Evolutionary conservation across 2,797 vertebrate genomes (phyloP).

Genomic region (Australoheros facetus): DNA sequence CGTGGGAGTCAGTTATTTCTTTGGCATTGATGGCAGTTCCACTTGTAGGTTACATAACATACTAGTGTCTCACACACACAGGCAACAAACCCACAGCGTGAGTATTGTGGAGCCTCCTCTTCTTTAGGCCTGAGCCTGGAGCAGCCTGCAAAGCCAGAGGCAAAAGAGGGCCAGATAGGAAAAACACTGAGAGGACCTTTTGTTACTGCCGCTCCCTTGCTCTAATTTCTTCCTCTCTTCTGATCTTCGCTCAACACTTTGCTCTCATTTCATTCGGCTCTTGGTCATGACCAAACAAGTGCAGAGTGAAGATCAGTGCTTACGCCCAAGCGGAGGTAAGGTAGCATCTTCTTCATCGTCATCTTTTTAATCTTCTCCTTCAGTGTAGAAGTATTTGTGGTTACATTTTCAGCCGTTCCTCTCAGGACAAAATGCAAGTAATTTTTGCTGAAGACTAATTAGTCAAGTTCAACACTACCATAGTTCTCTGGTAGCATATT

Average conservation of each 20-base stretch:
- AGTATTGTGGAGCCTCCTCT: slow-evolving; percentile 54
- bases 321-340: slow-evolving; percentile 43
- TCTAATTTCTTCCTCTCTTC: slow-evolving; percentile 5
- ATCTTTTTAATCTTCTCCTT: neutral
- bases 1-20: slow-evolving; percentile 39
- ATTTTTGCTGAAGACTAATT: neutral
- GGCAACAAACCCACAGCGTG: slow-evolving; percentile 33
- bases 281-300: slow-evolving; percentile 42
- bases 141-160: slow-evolving; percentile 43
- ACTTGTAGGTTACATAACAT: slow-evolving; percentile 63
- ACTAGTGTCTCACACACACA: slow-evolving; percentile 18
- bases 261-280: slow-evolving; percentile 37
- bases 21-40: slow-evolving; percentile 53
- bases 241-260: slow-evolving; percentile 29
- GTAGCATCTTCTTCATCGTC: neutral
- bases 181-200: slow-evolving; percentile 61
- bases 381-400: neutral
- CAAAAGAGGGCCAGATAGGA: slow-evolving; percentile 53
- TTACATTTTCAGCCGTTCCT: neutral
- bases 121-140: slow-evolving; percentile 40
- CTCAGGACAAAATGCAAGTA: neutral
- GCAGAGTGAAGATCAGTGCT: slow-evolving; percentile 18
- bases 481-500: neutral
- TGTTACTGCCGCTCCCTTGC: slow-evolving; percentile 35
- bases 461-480: slow-evolving; percentile 24